Evolutionary conservation across 2,113 vertebrate species (phyloP).

Genomic region (Pterocles gutturalis): DNA sequence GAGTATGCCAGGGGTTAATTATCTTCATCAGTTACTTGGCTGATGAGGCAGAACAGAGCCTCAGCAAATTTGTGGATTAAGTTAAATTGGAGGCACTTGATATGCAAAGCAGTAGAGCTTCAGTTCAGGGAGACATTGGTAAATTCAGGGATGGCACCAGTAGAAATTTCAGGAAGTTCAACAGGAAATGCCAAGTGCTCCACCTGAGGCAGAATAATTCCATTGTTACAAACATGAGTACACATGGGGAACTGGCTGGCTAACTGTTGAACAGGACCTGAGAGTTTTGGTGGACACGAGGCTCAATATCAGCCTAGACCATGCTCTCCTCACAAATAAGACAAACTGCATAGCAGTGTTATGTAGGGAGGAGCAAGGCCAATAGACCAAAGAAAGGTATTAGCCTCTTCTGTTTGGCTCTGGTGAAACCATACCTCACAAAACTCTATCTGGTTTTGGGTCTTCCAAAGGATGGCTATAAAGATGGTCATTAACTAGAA

Average conservation of each 20-base stretch:
- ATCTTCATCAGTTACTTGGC: background rate
- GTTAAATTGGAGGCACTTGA: background rate
- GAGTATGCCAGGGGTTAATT: background rate
- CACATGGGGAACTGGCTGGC: background rate
- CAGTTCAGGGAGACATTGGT: background rate
- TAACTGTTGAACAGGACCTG: background rate
- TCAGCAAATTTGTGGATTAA: background rate
- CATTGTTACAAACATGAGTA: background rate
- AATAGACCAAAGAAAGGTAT: background rate
- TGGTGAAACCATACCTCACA: background rate
- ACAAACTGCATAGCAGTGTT: background rate
- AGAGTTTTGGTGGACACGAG: background rate
- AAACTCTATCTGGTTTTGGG: background rate
- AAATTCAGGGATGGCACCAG: background rate
- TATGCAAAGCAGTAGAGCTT: background rate
- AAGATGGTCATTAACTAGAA: background rate
- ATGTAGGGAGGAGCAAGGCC: background rate
- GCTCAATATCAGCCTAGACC: background rate
- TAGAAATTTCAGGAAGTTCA: background rate
- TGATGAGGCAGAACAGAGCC: background rate
- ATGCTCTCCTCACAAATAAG: background rate
- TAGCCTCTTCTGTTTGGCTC: background rate
- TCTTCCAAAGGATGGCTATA: background rate
- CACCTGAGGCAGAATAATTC: background rate
- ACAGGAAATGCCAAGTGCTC: background rate